Percentiles rank a stretch among this genome's conserved stretches.
Conservation (phyloP, 2,888 invertebrate genomes). For the Diaperis boleti region DNA sequence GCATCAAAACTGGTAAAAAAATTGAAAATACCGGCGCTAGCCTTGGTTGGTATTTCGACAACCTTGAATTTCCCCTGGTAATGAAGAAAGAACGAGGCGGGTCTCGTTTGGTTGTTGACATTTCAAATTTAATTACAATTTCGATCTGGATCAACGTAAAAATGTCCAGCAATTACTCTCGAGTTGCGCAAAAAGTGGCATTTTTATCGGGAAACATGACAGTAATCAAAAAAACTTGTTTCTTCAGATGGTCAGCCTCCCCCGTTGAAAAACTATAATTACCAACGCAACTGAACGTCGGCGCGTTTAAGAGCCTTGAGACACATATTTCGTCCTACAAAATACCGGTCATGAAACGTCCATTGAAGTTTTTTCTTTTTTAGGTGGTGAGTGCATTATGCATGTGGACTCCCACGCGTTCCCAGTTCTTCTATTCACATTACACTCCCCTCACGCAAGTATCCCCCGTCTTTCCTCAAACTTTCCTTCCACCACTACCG, state of each 20-base stretch:
- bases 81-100: constrained; percentile 38
- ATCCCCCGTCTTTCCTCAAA: constrained; percentile 30
- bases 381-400: constrained; percentile 39
- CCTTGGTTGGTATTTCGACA: constrained; percentile 36
- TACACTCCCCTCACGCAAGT: constrained; percentile 20
- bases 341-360: constrained; percentile 19
- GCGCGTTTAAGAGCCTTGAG: constrained; percentile 24
- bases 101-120: constrained; percentile 41
- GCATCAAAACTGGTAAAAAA: background rate
- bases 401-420: constrained; percentile 28
- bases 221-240: constrained; percentile 9
- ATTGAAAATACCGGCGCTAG: constrained; percentile 12
- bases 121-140: constrained; percentile 37
- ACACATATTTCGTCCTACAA: constrained; percentile 21
- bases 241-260: constrained; percentile 1
- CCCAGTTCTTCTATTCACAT: constrained; percentile 37
- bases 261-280: too few relatives aligned
- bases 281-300: background rate
- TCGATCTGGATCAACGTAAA: constrained; percentile 35
- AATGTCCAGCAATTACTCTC: constrained; percentile 27
- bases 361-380: constrained; percentile 22
- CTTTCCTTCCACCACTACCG: constrained; percentile 21
- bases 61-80: constrained; percentile 40
- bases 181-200: constrained; percentile 19
- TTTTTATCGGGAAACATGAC: constrained; percentile 5